Evolutionary conservation across 1,140 invertebrate genomes (phyloP), one percentile per base, ranked within the genome.

Genomic region (Caenorhabditis remanei): DNA sequence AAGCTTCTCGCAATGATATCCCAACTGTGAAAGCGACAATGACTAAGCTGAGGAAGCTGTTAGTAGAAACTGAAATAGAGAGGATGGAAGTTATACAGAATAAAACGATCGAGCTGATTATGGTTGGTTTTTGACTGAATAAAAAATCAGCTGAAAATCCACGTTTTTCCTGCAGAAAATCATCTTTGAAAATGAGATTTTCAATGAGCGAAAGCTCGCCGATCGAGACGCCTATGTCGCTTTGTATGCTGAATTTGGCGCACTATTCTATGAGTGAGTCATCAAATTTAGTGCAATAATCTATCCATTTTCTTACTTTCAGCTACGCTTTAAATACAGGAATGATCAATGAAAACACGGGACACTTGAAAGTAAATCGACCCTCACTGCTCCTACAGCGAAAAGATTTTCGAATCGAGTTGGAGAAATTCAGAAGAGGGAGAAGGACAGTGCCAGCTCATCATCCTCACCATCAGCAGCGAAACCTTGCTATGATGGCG

Each of bases 141-240:
- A 5, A 46, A 9, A 6, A 43, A 79, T 50, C 11, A 71, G 7
- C 46, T 43, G 3, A 19, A 9, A 8, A 11, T 19, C 21, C 16
- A 46, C 16, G 43, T 46, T 9, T 9, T 40, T 21, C 13, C n/a
- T 50, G 7, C 46, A 79, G 71, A 79, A 79, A 79, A 79, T 79
- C 21, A 79, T 79, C 11, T 50, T 79, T 24, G 71, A 79, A 79
- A 79, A 79, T 50, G 71, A 79, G 40, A 79, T 79, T 50, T 79
- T 79, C 71, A 79, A 79, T 24, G 71, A 79, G 16, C 19, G 71
- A 79, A 79, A 79, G 46, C 11, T 50, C 21, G 71, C 71, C 6
- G 71, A 79, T 50, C 71, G 46, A 21, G 71, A 79, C 53, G 71
- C 46, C 3, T 79, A 79, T 32, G 71, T 79, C 19, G 14, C 43